Evolutionary conservation across 2,888 invertebrate genomes (phyloP).

Genomic region (Ophonus ardosiacus): DNA sequence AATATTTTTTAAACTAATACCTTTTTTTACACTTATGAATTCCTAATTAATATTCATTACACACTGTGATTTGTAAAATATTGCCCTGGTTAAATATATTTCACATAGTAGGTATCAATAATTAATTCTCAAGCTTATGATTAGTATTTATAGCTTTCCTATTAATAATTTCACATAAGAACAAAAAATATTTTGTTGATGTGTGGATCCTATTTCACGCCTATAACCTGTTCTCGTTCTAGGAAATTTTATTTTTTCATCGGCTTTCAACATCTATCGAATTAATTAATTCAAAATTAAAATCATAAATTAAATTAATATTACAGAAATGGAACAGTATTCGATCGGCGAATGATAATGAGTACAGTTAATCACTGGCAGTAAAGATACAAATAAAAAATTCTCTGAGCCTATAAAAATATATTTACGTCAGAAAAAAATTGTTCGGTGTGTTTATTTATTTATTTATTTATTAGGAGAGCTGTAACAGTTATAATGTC

Average conservation of each 20-base stretch:
- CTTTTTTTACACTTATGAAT: no score
- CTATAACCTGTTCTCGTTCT: conserved; percentile 17
- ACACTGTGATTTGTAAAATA: not conserved
- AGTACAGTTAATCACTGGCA: conserved; percentile 24
- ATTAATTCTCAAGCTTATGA: conserved; percentile 16
- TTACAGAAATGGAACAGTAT: conserved; percentile 33
- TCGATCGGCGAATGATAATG: conserved; percentile 35
- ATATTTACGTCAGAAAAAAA: not conserved
- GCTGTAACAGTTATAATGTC: not conserved
- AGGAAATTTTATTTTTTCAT: conserved; percentile 29
- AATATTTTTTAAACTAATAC: no score
- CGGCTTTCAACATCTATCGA: conserved; percentile 39
- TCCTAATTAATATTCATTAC: not conserved
- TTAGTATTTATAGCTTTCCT: conserved; percentile 10
- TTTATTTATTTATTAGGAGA: conserved; percentile 23
- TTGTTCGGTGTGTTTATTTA: not conserved
- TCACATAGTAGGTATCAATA: conserved; percentile 24
- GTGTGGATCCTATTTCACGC: conserved; percentile 14
- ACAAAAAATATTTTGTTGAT: conserved; percentile 6
- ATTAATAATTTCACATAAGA: conserved; percentile 28
- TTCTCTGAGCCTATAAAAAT: conserved; percentile 6
- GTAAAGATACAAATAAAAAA: not conserved
- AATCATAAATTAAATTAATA: conserved; percentile 46
- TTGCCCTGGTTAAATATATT: not conserved
- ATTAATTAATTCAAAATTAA: conserved; percentile 42